Conservation (phyloP, 2,888 invertebrate species). For the Gryllus longicercus region DNA sequence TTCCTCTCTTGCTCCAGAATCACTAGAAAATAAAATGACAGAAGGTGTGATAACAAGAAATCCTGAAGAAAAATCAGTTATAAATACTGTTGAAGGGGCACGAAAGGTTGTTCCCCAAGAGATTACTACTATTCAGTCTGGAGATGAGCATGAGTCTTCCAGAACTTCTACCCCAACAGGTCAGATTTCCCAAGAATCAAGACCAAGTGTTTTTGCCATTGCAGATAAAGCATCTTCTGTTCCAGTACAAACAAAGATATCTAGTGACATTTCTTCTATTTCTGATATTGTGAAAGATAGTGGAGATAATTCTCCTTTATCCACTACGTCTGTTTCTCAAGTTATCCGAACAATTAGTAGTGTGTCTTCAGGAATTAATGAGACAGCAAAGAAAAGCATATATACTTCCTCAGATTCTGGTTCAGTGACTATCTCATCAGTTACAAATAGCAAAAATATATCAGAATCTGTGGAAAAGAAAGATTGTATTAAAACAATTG, state of each 20-base stretch:
- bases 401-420: no score
- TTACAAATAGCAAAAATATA: no score
- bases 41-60: not conserved
- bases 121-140: no score
- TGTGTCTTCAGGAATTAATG: not conserved
- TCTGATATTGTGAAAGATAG: not conserved
- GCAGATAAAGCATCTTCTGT: conserved; percentile 23
- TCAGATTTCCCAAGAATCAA: conserved; percentile 31
- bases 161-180: not conserved
- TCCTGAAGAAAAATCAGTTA: not conserved
- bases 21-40: not conserved
- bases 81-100: not conserved
- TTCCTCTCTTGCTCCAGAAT: no score
- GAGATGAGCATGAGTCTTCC: no score
- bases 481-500: no score
- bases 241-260: no score
- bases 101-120: not conserved
- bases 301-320: not conserved
- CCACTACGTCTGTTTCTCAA: not conserved
- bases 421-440: no score
- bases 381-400: no score
- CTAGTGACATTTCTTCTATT: no score
- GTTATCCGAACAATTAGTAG: conserved; percentile 1
- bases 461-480: no score
- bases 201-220: conserved; percentile 30